Base-by-base conservation (phyloP, 2,113 vertebrate species). In the Archilochus colubris region DNA sequence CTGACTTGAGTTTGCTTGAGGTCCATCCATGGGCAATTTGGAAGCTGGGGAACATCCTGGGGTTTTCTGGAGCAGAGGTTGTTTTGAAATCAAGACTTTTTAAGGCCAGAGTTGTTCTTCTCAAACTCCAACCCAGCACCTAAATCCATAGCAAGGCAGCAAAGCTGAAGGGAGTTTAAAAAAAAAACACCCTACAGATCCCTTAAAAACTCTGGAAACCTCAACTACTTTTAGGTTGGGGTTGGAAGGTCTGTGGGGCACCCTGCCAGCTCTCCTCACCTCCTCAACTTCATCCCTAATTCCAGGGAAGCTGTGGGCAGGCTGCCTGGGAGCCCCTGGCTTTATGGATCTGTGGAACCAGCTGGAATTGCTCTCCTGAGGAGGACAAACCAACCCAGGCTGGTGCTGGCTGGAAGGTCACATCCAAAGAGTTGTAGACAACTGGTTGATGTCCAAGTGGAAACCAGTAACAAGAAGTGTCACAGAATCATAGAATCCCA, bases 51-150 rank as follows among this genome's bases (percentile, higher is more conserved):
- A 36, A 21, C 0, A 0, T 43, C 33, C 53, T 14, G 25, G 17
- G 12, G 30, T 19, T 0, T 4, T 4, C 14, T 1, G 0, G 24
- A 54, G 23, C 48, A 12, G 7, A 0, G 2, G 15, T 36, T 84
- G 27, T 27, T 62, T n/a, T 50, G 48, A 69, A 38, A 74, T 38
- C 1, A 7, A 50, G 10, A 16, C 33, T 5, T 43, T 74, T 55
- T 12, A 17, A 66, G 15, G 24, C 54, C 17, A 3, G 38, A 9
- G 10, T 19, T 1, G 30, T 30, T 33, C 5, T 38, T 75, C 84
- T 9, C 38, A 36, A 46, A 14, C n/a, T 25, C 6, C 27, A 58
- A 57, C 27, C 51, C 28, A 18, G 21, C 22, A 12, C n/a, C 44
- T 40, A 17, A 69, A 79, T 33, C 50, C 4, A 0, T 12, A 18